These are phyloP conservation scores for Charaxes varanes DNA, from an alignment of 1,140 invertebrate species.

Conservation along the genomic window DNA sequence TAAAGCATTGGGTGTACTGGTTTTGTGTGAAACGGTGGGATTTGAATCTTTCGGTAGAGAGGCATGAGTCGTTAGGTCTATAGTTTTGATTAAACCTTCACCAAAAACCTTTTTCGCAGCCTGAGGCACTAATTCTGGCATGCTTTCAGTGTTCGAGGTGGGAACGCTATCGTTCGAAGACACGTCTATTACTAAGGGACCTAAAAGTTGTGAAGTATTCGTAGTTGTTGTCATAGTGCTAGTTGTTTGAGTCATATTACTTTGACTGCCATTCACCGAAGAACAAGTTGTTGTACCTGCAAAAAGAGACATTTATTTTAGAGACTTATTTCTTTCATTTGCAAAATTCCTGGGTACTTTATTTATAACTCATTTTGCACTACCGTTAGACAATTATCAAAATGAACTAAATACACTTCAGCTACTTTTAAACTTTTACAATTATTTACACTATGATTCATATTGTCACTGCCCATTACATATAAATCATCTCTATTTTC, in stretches of 20 bases:
- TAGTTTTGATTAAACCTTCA: slow-evolving; percentile 37
- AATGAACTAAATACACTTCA: too few relatives aligned
- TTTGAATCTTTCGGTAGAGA: slow-evolving; percentile 50
- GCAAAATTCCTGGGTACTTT: too few relatives aligned
- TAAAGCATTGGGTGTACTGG: slow-evolving; percentile 43
- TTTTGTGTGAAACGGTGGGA: slow-evolving; percentile 21
- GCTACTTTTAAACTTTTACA: too few relatives aligned
- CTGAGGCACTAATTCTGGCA: slow-evolving; percentile 3
- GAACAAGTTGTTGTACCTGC: slow-evolving; percentile 1
- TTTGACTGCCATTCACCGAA: not conserved
- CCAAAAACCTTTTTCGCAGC: slow-evolving; percentile 9
- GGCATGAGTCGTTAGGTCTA: slow-evolving; percentile 39
- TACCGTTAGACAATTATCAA: too few relatives aligned
- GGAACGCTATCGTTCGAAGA: slow-evolving; percentile 10
- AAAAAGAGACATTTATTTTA: not conserved
- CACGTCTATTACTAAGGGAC: slow-evolving; percentile 42
- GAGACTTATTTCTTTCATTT: too few relatives aligned
- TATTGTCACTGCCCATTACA: too few relatives aligned
- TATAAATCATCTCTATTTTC: too few relatives aligned
- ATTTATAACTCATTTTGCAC: too few relatives aligned
- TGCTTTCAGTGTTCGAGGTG: slow-evolving; percentile 1
- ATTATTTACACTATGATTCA: too few relatives aligned
- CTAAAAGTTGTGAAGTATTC: slow-evolving; percentile 16
- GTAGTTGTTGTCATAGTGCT: slow-evolving; percentile 14
- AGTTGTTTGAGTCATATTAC: slow-evolving; percentile 9